These are phyloP conservation scores for Hypercompe scribonia DNA, from an alignment of 2,888 invertebrate species.

Conservation along the genomic window DNA sequence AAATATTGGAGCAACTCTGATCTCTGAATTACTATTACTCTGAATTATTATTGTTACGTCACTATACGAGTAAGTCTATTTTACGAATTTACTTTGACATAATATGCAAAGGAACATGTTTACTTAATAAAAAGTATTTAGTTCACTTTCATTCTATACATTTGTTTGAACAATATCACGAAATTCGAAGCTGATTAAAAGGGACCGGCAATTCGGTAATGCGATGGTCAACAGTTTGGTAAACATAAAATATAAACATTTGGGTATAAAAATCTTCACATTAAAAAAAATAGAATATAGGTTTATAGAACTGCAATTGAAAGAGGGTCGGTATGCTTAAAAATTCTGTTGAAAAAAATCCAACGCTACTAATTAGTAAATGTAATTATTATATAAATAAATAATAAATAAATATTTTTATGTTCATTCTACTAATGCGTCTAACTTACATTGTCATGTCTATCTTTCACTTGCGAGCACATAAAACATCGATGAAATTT, in stretches of 20 bases:
- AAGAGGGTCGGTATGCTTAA: no score
- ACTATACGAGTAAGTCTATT: slow-evolving; percentile 38
- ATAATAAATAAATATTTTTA: no score
- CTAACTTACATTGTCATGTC: no score
- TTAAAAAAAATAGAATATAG: no score
- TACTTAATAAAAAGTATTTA: slow-evolving; percentile 41
- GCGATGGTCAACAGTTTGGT: background rate
- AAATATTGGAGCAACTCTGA: background rate
- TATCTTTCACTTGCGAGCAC: background rate
- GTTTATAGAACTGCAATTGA: no score
- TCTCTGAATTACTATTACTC: no score
- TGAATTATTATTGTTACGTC: slow-evolving; percentile 41
- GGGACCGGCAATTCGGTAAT: background rate
- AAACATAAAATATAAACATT: background rate
- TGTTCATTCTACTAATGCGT: no score
- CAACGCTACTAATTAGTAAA: no score
- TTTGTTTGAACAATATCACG: slow-evolving; percentile 44
- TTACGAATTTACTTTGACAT: slow-evolving; percentile 37
- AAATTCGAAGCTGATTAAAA: slow-evolving; percentile 37
- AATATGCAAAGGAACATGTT: slow-evolving; percentile 45
- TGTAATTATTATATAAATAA: no score
- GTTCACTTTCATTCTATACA: slow-evolving; percentile 24
- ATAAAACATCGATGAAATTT: no score
- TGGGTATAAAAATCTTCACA: no score
- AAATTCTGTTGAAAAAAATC: no score